phyloP scores from a whole-genome alignment of 2,888 invertebrate species.

The Brachycybe producta region DNA sequence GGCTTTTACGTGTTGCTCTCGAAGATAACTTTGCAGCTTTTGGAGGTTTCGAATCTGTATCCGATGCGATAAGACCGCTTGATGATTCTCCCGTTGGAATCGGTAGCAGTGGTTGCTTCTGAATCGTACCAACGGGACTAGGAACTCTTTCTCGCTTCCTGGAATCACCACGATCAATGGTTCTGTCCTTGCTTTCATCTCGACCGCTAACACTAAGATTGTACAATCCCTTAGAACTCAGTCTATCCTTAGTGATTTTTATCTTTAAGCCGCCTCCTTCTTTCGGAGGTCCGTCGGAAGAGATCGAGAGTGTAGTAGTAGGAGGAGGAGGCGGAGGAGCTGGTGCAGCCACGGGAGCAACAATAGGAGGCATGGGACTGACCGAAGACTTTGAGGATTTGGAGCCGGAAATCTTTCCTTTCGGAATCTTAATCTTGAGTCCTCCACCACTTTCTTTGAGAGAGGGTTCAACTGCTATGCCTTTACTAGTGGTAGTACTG shows the following conservation, averaged over 20 bases:
- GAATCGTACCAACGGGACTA: background rate
- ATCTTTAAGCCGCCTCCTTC: background rate
- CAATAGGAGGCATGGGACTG: too few relatives aligned
- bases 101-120: too few relatives aligned
- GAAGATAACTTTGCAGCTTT: background rate
- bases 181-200: constrained; percentile 1
- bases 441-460: constrained; percentile 16
- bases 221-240: background rate
- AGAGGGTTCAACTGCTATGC: background rate
- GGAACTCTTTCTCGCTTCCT: constrained; percentile 8
- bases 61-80: too few relatives aligned
- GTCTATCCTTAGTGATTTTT: constrained; percentile 9
- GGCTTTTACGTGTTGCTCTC: background rate
- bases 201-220: background rate
- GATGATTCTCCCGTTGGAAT: too few relatives aligned
- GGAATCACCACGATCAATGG: background rate
- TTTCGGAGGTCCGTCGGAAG: background rate
- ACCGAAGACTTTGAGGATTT: background rate
- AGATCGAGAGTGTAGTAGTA: background rate
- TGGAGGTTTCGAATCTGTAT: background rate
- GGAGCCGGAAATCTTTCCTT: constrained; percentile 38
- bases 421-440: constrained; percentile 56
- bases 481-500: background rate
- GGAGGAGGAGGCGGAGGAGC: background rate
- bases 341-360: background rate